These are phyloP conservation scores for Drosophila micromelanica DNA, from an alignment of 1,140 invertebrate genomes.

Conservation along the genomic window DNA sequence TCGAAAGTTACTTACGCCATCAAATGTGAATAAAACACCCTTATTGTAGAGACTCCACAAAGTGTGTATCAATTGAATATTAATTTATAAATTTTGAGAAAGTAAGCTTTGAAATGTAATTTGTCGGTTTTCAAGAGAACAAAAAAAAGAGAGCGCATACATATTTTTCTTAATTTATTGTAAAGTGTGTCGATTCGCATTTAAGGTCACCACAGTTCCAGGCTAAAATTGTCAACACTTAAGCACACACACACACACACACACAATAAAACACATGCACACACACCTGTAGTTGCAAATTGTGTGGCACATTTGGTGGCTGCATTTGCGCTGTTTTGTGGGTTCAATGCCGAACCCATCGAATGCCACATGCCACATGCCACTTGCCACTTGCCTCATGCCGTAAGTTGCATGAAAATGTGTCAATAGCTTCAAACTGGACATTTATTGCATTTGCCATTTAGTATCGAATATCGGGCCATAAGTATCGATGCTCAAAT, in stretches of 20 bases:
- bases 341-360: slow-evolving; percentile 45
- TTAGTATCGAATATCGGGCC: slow-evolving; percentile 46
- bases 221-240: slow-evolving; percentile 16
- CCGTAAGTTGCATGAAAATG: slow-evolving; percentile 61
- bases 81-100: no score
- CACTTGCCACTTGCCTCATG: slow-evolving; percentile 22
- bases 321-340: slow-evolving; percentile 6
- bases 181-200: slow-evolving; percentile 25
- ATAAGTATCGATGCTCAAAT: slow-evolving; percentile 40
- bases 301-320: slow-evolving; percentile 32
- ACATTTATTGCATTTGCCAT: slow-evolving; percentile 73
- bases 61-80: no score
- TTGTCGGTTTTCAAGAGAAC: not conserved
- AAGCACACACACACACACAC: slow-evolving; percentile 5
- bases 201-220: slow-evolving; percentile 22
- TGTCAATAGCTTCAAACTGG: slow-evolving; percentile 76
- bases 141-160: not conserved
- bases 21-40: no score
- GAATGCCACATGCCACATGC: slow-evolving; percentile 20
- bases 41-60: no score
- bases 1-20: no score
- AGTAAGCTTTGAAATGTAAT: no score
- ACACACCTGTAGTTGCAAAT: slow-evolving; percentile 39
- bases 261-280: slow-evolving; percentile 16
- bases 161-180: not conserved